Base-by-base conservation (phyloP, 2,113 vertebrate species). In the Hoplias malabaricus region DNA sequence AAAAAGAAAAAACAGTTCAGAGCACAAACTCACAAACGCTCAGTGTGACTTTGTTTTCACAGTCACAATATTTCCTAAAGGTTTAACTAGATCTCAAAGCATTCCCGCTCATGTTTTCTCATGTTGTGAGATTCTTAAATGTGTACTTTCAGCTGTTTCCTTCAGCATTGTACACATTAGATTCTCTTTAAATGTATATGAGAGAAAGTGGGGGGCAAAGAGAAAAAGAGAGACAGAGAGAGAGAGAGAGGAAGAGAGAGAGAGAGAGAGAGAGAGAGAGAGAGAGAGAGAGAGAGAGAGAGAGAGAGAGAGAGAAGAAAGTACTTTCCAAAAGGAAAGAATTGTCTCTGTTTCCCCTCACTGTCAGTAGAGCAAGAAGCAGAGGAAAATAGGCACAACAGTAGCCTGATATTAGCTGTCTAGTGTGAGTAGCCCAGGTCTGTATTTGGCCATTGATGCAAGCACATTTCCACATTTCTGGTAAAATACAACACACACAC, bases 371-470 rank as follows among this genome's bases (percentile, higher is more conserved):
- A 77, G 68, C 67, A 53, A 73, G 66, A 53, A 66, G 48, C 16
- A 43, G 38, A 5, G 34, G 81, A 23, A 66, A 31, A 66, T 65
- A 46, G 69, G 76, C 63, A 77, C 43, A 27, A 42, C 67, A 53
- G 90, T 86, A 91, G 89, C 88, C 56, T 84, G 85, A 87, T 77
- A 81, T 87, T 79, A 69, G 78, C 70, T 84, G 84, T 83, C 84
- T 86, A 73, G 69, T 69, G 78, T 85, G 85, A 86, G 77, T 73
- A 82, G 73, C 77, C 53, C 83, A 84, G 81, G 77, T 79, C 90
- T 93, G 90, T 11, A 89, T 90, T 88, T 31, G 21, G 38, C 83
- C 87, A 92, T 89, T 90, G 62, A 70, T 72, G 77, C 57, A 59
- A 73, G 62, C n/a, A n/a, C n/a, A n/a, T n/a, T n/a, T n/a, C n/a